These are phyloP conservation scores for Ptychadena robeensis DNA, from an alignment of 2,797 vertebrate species.

Conservation along the genomic window DNA sequence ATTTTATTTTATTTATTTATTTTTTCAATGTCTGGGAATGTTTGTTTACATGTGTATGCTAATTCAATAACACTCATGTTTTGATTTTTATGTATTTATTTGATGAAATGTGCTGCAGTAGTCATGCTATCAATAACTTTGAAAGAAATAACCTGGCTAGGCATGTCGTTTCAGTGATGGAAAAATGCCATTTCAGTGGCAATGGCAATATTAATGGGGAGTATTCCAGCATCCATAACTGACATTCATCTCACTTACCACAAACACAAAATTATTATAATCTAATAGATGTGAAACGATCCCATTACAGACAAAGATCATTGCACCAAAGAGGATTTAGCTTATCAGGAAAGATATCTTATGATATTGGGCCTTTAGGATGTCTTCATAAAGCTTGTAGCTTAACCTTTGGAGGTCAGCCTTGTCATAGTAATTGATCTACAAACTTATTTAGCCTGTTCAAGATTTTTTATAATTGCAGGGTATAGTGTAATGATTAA, in stretches of 20 bases:
- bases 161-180: conserved; percentile 32
- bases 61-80: conserved; percentile 47
- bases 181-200: conserved; percentile 28
- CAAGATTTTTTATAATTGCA: not conserved
- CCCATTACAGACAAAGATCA: conserved; percentile 34
- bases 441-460: not conserved
- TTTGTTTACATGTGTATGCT: conserved; percentile 18
- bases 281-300: conserved; percentile 47
- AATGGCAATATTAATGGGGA: conserved; percentile 38
- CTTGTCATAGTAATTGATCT: not conserved
- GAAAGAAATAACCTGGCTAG: conserved; percentile 43
- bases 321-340: not conserved
- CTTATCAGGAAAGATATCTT: conserved; percentile 42
- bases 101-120: conserved; percentile 50
- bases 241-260: conserved; percentile 51
- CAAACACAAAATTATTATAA: conserved; percentile 44
- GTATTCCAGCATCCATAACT: conserved; percentile 37
- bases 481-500: conserved; percentile 15
- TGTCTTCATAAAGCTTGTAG: conserved; percentile 16
- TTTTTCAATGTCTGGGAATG: conserved; percentile 1
- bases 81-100: conserved; percentile 42
- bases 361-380: conserved; percentile 13
- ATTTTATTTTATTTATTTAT: no score
- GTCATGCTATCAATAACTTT: conserved; percentile 53
- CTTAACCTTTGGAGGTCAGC: conserved; percentile 4